Evolutionary conservation across 2,113 vertebrate genomes (phyloP).

Genomic region (Pituophis catenifer): DNA sequence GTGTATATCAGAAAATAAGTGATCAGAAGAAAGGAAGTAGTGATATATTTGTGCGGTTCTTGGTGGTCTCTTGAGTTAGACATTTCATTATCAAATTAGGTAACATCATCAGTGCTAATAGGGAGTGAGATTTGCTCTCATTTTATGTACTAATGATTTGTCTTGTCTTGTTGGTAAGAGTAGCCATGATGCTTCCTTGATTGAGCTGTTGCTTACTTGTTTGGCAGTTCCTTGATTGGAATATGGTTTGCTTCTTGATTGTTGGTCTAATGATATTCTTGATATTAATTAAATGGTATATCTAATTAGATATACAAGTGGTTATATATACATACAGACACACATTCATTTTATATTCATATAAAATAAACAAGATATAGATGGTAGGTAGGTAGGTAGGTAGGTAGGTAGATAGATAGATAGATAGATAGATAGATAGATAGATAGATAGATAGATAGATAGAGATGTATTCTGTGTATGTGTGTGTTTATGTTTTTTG

Average conservation of each 20-base stretch:
- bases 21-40: neutral
- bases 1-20: neutral
- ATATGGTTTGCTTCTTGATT: neutral
- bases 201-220: neutral
- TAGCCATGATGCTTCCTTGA: neutral
- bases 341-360: no score
- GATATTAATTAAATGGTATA: neutral
- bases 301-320: no score
- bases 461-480: no score
- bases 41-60: neutral
- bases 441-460: no score
- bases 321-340: no score
- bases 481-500: no score
- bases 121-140: neutral
- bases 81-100: neutral
- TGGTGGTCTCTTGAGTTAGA: neutral
- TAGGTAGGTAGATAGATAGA: no score
- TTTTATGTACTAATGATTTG: neutral
- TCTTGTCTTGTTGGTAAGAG: neutral
- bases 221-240: neutral
- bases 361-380: no score
- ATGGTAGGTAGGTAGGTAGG: no score
- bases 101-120: neutral
- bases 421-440: no score
- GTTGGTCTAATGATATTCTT: neutral